Evolutionary conservation across 2,797 vertebrate species (phyloP), one percentile per base, ranked within the genome.

Genomic region (Myoxocephalus aenaeus): DNA sequence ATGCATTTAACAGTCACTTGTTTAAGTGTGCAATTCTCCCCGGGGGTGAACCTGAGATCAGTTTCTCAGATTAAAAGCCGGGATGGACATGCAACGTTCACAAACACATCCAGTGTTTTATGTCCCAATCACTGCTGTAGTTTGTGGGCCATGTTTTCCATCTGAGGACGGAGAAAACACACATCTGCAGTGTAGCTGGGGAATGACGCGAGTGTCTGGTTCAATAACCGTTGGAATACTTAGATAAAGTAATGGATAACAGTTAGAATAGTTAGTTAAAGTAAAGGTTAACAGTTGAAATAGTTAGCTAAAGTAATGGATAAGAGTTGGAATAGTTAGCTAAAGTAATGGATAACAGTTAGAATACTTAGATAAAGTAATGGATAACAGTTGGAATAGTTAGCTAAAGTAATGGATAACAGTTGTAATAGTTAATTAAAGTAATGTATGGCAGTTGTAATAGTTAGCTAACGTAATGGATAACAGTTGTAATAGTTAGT

Each of bases 1-100:
- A 34, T 34, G 34, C 34, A 44, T 44, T 17, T 44, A 7, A 77
- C 58, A 10, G 9, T 40, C 14, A 44, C 75, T 66, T 61, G 66
- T 62, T 57, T 51, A 5, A 32, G 32, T 32, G 32, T 32, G 32
- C 32, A 32, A 32, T 32, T 32, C 32, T 32, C 32, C 32, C 3
- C 3, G 32, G 32, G 32, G 32, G 69, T 56, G 29, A n/a, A 4
- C 65, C 5, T 38, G 12, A 63, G 59, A 48, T 75, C 6, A 17
- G 11, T 56, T 44, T 54, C 42, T n/a, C n/a, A 48, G 36, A 40
- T 38, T 53, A 32, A 32, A 32, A 32, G 32, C 32, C 32, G 3
- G 32, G 32, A 32, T 32, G 3, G 32, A 4, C 32, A 32, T 5
- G 32, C 32, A 32, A 32, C 32, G 3, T 32, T 32, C 32, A 32